Conservation (phyloP, 2,888 invertebrate genomes). For the Gasteruption jaculator region DNA sequence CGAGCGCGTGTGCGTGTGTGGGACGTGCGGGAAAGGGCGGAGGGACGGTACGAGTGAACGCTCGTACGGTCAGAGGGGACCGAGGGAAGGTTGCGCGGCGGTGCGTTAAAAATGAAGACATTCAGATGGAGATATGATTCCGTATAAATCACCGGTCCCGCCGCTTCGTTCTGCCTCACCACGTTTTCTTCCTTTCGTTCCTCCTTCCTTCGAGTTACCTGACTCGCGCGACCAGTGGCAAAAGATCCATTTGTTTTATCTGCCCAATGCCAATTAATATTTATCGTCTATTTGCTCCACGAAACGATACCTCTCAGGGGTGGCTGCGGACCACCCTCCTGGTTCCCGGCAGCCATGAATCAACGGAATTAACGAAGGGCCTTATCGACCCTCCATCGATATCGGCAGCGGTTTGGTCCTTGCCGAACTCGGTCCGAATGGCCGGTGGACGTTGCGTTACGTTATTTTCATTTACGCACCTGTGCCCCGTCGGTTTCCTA, state of each 20-base stretch:
- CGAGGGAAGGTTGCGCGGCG: conserved; percentile 26
- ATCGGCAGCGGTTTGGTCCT: neutral
- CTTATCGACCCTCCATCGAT: no score
- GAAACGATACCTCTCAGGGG: conserved; percentile 17
- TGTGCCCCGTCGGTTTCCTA: no score
- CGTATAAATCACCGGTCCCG: conserved; percentile 43
- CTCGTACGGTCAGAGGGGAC: neutral
- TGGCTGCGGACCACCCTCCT: conserved; percentile 16
- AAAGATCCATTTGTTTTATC: conserved; percentile 32
- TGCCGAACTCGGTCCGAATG: no score
- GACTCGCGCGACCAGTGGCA: conserved; percentile 30
- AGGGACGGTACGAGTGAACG: conserved; percentile 15
- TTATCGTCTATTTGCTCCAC: conserved; percentile 31
- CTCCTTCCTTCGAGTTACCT: conserved; percentile 14
- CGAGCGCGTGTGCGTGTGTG: conserved; percentile 14
- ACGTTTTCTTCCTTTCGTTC: conserved; percentile 16
- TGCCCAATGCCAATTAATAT: conserved; percentile 34
- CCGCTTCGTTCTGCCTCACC: conserved; percentile 26
- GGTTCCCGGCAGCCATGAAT: no score
- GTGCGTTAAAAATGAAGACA: conserved; percentile 49
- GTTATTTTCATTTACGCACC: no score
- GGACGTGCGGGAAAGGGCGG: conserved; percentile 10
- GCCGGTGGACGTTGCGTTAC: no score
- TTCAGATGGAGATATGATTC: conserved; percentile 49
- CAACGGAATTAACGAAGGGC: no score